Evolutionary conservation across 2,113 vertebrate genomes (phyloP), one percentile per base, ranked within the genome.

Genomic region (Coregonus clupeaformis): DNA sequence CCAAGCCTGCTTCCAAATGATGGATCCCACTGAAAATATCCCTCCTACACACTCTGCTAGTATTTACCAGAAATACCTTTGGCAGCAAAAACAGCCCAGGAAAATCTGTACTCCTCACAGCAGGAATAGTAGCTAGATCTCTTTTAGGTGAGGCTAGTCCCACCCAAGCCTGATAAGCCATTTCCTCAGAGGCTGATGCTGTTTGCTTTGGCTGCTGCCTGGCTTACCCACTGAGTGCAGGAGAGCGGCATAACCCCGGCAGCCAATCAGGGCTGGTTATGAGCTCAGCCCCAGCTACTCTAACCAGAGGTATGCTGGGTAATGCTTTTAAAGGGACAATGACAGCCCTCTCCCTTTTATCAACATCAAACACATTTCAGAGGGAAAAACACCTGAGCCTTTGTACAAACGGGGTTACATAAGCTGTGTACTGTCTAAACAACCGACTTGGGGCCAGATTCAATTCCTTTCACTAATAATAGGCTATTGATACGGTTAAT

Each of bases 291-390:
- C 80, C 71, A 68, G 80, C 86, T 86, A 83, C 89, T 89, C 74
- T 72, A 75, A 73, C 85, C 84, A 78, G 76, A 74, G 90, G 91
- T 76, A 93, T 91, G 86, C 72, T 94, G 93, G 93, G 93, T 93
- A 91, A 69, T 29, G 75, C 72, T 90, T 89, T 94, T 94, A 94
- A 94, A 93, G 92, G 79, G 75, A 87, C 88, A 91, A 87, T 24
- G 3, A 6, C 30, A 42, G 49, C 81, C 63, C 72, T 11, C 55
- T 68, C 32, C 1, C 74, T 72, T 52, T 42, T 11, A 16, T 16
- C 68, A 27, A 73, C 62, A 55, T 32, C 79, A 74, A 80, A 63
- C 36, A 42, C 57, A 27, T 71, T 80, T 73, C 65, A 68, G 80
- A 72, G 63, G 73, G 73, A 82, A 89, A 36, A 55, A 68, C 11